Conservation (phyloP, 2,888 invertebrate genomes). For the Drosophila sordidula region DNA sequence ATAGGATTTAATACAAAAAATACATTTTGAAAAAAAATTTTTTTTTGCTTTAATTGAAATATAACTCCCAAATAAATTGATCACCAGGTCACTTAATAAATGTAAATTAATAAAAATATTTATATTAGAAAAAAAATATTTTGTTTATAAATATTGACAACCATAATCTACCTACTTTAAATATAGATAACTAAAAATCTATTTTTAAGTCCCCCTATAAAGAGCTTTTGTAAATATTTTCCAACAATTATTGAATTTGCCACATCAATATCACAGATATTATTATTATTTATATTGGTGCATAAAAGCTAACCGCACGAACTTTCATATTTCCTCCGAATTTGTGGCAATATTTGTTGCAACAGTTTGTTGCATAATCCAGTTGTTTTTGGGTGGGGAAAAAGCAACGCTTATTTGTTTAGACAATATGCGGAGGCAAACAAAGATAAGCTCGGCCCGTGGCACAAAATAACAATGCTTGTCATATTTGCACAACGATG, state of each 20-base stretch:
- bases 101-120: no score
- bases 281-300: conserved; percentile 11
- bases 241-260: conserved; percentile 11
- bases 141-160: neutral
- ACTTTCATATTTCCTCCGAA: conserved; percentile 25
- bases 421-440: conserved; percentile 37
- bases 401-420: conserved; percentile 57
- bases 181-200: neutral
- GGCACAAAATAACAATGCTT: conserved; percentile 35
- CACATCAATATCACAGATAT: conserved; percentile 5
- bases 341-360: conserved; percentile 41
- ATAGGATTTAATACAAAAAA: no score
- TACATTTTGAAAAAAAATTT: no score
- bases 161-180: neutral
- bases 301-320: conserved; percentile 42
- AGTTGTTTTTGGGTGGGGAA: conserved; percentile 21
- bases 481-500: conserved; percentile 47
- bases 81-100: no score
- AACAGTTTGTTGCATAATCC: conserved; percentile 65
- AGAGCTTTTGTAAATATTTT: conserved; percentile 27
- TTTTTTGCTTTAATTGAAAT: no score
- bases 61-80: no score
- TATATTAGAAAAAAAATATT: no score
- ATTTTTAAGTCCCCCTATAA: neutral
- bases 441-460: conserved; percentile 36